Evolutionary conservation across 1,140 invertebrate species (phyloP), one percentile per base, ranked within the genome.

Genomic region (Manduca sexta): DNA sequence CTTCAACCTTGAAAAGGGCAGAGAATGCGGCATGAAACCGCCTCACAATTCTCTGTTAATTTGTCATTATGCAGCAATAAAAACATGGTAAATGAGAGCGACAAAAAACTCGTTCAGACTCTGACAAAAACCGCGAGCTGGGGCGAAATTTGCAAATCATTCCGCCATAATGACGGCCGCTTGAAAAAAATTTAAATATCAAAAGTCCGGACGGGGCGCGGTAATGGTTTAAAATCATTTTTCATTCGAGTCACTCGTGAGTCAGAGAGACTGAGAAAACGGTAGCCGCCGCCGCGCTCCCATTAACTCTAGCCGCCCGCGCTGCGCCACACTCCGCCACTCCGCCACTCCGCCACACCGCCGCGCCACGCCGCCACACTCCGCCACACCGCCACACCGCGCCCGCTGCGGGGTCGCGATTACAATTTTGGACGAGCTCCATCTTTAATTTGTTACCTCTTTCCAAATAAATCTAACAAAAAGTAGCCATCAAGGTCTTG

Each of bases 101-200:
- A 81, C 74, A 85, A 84, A 84, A 81, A 85, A 81, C 66, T 76
- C 64, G 72, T 80, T 71, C 71, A 69, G 58, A 52, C 42, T 69
- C 67, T 64, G 64, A 76, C 69, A 82, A 84, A 83, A 83, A 85
- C 72, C 71, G 74, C 76, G 72, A 53, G 66, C 48, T 69, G 69
- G 81, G 81, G 79, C 77, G 61, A 74, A 82, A 75, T 85, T 80
- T 77, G 79, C 81, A 81, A 76, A 83, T 85, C 81, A 85, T 83
- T 60, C 74, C 65, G 59, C 54, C 69, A 60, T 84, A 84, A 84
- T 84, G 81, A 81, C 64, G 73, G 73, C 74, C 79, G 79, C 81
- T 84, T 84, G 69, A 80, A 84, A 84, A 84, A 83, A 84, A 84
- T 78, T 84, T 83, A 84, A 85, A 85, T 85, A 85, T 85, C 79